Percentiles rank a stretch among this genome's conserved stretches.
These are phyloP conservation scores for Arnoldichthys spilopterus DNA, from an alignment of 2,797 vertebrate species.

Conservation along the genomic window DNA sequence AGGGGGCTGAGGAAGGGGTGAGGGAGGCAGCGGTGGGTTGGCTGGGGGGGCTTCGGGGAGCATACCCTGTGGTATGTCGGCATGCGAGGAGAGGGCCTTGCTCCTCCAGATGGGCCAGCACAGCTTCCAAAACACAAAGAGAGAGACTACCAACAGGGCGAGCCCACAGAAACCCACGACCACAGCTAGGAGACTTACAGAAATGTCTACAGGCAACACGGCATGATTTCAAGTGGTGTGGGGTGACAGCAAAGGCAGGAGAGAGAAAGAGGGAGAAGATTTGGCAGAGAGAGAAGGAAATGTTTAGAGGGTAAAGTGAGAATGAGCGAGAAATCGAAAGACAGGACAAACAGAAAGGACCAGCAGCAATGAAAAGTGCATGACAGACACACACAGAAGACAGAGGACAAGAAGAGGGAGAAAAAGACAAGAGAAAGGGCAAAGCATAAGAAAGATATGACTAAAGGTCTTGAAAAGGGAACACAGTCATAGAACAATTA, in stretches of 20 bases:
- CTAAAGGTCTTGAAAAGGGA: constrained; percentile 65
- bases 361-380: constrained; percentile 55
- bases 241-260: constrained; percentile 2
- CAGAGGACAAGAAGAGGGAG: constrained; percentile 62
- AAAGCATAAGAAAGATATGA: constrained; percentile 76
- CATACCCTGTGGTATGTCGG: constrained; percentile 77
- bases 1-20: constrained; percentile 2
- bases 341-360: constrained; percentile 60
- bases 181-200: constrained; percentile 95
- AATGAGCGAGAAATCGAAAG: constrained; percentile 61
- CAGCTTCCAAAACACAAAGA: constrained; percentile 99
- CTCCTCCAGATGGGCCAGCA: constrained; percentile 98
- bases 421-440: constrained; percentile 72
- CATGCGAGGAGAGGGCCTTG: constrained; percentile 83
- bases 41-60: constrained; percentile 76
- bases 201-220: constrained; percentile 87
- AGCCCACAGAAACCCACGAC: constrained; percentile 98
- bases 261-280: constrained; percentile 14
- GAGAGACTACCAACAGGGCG: constrained; percentile 95
- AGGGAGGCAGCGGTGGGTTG: constrained; percentile 39
- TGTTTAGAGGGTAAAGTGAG: constrained; percentile 34
- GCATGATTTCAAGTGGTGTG: constrained; percentile 35
- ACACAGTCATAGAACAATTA: constrained; percentile 39
- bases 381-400: constrained; percentile 77
- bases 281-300: constrained; percentile 34